Evolutionary conservation across 2,888 invertebrate species (phyloP).

Genomic region (Rhamphomyia laevipes): DNA sequence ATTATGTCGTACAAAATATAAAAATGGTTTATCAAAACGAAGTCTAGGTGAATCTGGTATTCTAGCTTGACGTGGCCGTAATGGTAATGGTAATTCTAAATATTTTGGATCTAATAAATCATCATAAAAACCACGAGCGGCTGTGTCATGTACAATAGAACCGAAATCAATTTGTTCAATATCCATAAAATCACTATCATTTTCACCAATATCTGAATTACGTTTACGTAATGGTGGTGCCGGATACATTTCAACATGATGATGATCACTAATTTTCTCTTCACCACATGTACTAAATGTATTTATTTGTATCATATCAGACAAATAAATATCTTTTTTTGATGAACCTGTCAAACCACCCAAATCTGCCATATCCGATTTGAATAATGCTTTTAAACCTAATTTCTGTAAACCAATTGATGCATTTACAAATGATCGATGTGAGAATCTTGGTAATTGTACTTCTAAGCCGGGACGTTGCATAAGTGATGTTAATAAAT

Average conservation of each 20-base stretch:
- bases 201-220: constrained; percentile 30
- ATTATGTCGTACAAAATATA: constrained; percentile 81
- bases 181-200: constrained; percentile 17
- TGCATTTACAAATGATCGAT: constrained; percentile 70
- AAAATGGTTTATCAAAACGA: constrained; percentile 76
- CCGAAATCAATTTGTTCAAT: constrained; percentile 28
- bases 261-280: constrained; percentile 55
- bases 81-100: constrained; percentile 49
- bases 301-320: constrained; percentile 73
- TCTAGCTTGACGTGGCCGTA: constrained; percentile 59
- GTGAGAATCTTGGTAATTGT: constrained; percentile 73
- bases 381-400: constrained; percentile 71
- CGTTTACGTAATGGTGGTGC: constrained; percentile 50
- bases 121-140: constrained; percentile 55
- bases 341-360: constrained; percentile 67
- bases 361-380: constrained; percentile 63
- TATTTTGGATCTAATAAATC: constrained; percentile 45
- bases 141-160: constrained; percentile 42
- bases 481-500: constrained; percentile 58
- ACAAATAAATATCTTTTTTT: constrained; percentile 67
- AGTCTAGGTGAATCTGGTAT: constrained; percentile 60
- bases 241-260: constrained; percentile 73
- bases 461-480: constrained; percentile 67
- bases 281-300: constrained; percentile 77
- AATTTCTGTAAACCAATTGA: constrained; percentile 65